These are phyloP conservation scores for Pseudochromis fuscus DNA, from an alignment of 2,797 vertebrate genomes.

Conservation along the genomic window DNA sequence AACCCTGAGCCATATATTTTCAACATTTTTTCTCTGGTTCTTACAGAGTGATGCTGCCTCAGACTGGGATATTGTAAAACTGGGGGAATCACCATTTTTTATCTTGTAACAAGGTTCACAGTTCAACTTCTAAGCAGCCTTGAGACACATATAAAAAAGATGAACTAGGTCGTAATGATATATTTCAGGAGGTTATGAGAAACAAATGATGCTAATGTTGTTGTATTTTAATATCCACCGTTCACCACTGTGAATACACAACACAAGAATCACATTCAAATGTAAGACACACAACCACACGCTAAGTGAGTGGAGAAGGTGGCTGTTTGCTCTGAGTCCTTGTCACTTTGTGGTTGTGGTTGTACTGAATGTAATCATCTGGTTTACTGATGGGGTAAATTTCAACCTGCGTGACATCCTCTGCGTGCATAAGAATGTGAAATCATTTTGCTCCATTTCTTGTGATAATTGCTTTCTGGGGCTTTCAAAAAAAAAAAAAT, in stretches of 20 bases:
- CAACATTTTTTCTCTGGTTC: constrained; percentile 42
- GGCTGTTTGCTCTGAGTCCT: constrained; percentile 34
- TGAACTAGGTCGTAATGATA: background rate
- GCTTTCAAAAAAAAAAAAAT: constrained; percentile 58
- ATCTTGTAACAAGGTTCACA: constrained; percentile 43
- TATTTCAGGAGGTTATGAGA: background rate
- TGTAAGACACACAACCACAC: background rate
- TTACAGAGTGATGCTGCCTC: constrained; percentile 38
- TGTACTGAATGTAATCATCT: constrained; percentile 61
- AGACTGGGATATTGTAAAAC: constrained; percentile 43
- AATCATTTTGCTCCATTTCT: constrained; percentile 78
- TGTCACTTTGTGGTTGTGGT: constrained; percentile 49
- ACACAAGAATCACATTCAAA: constrained; percentile 18
- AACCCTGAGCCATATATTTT: constrained; percentile 69
- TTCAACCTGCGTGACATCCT: constrained; percentile 66
- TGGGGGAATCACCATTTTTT: constrained; percentile 12
- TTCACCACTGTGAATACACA: background rate
- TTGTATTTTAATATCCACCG: background rate
- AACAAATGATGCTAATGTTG: constrained; percentile 14
- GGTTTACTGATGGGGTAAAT: constrained; percentile 77
- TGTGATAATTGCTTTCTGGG: constrained; percentile 80
- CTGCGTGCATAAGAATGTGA: constrained; percentile 68
- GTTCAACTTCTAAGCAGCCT: constrained; percentile 34
- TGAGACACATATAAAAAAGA: constrained; percentile 3
- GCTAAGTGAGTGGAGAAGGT: background rate